Evolutionary conservation across 2,113 vertebrate species (phyloP), one percentile per base, ranked within the genome.

Genomic region (Lethenteron reissneri): DNA sequence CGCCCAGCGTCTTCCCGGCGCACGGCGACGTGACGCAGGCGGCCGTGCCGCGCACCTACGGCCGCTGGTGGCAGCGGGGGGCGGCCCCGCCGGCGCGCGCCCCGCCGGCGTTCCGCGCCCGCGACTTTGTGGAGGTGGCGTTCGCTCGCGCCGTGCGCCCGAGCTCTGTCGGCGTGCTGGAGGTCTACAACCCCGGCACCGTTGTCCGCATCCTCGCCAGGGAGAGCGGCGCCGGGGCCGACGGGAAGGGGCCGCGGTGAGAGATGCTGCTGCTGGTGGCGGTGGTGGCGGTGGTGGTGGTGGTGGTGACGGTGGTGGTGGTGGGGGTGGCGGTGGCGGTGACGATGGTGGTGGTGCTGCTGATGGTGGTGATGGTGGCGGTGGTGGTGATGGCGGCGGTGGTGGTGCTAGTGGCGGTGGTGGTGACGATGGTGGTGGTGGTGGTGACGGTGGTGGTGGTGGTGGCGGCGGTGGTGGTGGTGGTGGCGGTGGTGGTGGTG

Each of bases 11-110:
- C 58, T 99, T 92, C 78, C 95, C 92, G 17, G 92, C 88, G 79
- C 92, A 90, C 6, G 95, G 95, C 25, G 95, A 99, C 80, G 97
- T 97, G 59, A 99, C 95, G 10, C 92, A 99, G 80, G 92, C 95
- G 0, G 95, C 95, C 1, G 88, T 99, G 41, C 95, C 95, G 79
- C 84, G 95, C 76, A 88, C 86, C 72, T 97, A 99, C 0, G 95
- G 95, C 9, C 84, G 79, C 0, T 99, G 92, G 95, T 99, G 95
- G 95, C 84, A 92, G 79, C 84, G 83, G 57, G n/a, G 90, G 74
- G 79, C 83, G 0, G 77, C 80, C 75, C 84, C 82, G 0, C 97
- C 91, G 81, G 84, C 78, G 19, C 87, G 87, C 76, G 91, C 81
- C 0, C 88, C 92, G 0, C 78, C 82, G 73, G 82, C 78, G 76